A percentile compares a stretch with the other conserved stretches of the same genome.
Evolutionary conservation across 1,140 invertebrate species (phyloP).

Genomic region (Artemia franciscana): DNA sequence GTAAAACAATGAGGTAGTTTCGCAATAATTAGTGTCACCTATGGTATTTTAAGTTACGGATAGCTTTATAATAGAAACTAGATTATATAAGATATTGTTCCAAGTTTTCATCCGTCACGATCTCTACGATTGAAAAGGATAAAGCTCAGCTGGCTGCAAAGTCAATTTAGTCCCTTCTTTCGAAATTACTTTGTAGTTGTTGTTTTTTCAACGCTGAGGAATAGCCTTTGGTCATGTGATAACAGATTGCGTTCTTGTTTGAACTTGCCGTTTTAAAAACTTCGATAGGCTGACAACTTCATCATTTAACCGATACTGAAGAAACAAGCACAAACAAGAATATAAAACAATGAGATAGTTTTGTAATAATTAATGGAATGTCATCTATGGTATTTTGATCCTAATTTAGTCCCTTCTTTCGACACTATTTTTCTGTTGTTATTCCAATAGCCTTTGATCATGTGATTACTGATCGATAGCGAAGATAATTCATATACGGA

Average conservation of each 20-base stretch:
- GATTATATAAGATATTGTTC: background rate
- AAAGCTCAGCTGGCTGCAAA: background rate
- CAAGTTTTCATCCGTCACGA: background rate
- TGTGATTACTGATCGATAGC: too few relatives aligned
- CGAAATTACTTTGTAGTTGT: background rate
- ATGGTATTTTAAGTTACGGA: background rate
- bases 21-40: too few relatives aligned
- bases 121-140: background rate
- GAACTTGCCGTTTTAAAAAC: background rate
- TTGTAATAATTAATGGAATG: too few relatives aligned
- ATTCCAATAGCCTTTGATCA: too few relatives aligned
- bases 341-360: too few relatives aligned
- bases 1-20: too few relatives aligned
- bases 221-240: background rate
- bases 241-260: background rate
- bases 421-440: too few relatives aligned
- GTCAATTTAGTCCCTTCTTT: background rate
- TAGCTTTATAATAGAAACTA: background rate
- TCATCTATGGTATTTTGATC: too few relatives aligned
- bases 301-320: background rate
- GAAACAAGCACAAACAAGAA: background rate
- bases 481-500: too few relatives aligned
- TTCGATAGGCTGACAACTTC: background rate
- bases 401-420: too few relatives aligned
- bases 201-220: background rate